Evolutionary conservation across 2,888 invertebrate species (phyloP).

Genomic region (Euzophera pinguis): DNA sequence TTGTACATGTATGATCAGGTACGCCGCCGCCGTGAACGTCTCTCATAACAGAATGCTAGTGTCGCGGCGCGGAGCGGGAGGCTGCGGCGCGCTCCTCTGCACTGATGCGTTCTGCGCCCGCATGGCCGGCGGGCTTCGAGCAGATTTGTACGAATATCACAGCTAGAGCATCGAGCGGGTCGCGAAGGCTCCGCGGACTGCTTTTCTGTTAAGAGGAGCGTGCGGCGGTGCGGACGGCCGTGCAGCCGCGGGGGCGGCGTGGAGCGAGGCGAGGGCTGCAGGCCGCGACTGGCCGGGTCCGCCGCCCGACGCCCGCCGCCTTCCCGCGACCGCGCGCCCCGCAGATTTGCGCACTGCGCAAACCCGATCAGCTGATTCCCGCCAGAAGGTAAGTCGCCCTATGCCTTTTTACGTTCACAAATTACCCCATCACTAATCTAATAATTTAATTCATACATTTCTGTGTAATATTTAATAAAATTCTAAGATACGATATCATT

Average conservation of each 20-base stretch:
- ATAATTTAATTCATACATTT: too few species aligned
- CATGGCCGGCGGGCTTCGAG: slow-evolving; percentile 40
- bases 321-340: slow-evolving; percentile 38
- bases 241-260: slow-evolving; percentile 27
- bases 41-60: slow-evolving; percentile 53
- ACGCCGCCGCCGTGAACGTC: slow-evolving; percentile 49
- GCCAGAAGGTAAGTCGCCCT: slow-evolving; percentile 59
- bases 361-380: slow-evolving; percentile 77
- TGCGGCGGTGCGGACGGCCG: slow-evolving; percentile 28
- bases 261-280: slow-evolving; percentile 35
- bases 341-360: slow-evolving; percentile 77
- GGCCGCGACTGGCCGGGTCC: slow-evolving; percentile 55
- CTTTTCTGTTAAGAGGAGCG: slow-evolving; percentile 38
- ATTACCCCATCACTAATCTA: too few species aligned
- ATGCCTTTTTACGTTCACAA: slow-evolving; percentile 41
- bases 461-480: too few species aligned
- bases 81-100: slow-evolving; percentile 35
- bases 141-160: slow-evolving; percentile 50
- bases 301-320: slow-evolving; percentile 29
- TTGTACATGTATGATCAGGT: slow-evolving; percentile 58
- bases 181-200: slow-evolving; percentile 22
- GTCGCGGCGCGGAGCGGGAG: slow-evolving; percentile 41
- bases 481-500: too few species aligned
- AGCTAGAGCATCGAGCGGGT: slow-evolving; percentile 40
- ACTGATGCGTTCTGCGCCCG: slow-evolving; percentile 35